Percentiles rank a stretch among this genome's conserved stretches.
phyloP scores from a whole-genome alignment of 2,888 invertebrate genomes.

The Drosophila sordidula region DNA sequence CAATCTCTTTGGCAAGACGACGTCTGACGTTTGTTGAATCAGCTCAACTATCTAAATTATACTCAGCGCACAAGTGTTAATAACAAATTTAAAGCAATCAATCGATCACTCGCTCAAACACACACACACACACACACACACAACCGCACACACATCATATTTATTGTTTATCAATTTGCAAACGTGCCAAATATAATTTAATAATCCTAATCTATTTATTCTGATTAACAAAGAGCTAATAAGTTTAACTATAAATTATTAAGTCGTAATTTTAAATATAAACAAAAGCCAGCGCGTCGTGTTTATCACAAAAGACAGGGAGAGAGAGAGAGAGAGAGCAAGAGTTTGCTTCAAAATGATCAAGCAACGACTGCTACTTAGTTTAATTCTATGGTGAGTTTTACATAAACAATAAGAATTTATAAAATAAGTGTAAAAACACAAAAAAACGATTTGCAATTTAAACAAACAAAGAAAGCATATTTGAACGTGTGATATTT shows the following conservation, averaged over 20 bases:
- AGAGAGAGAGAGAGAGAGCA: slow-evolving; percentile 24
- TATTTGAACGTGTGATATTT: neutral
- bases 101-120: slow-evolving; percentile 7
- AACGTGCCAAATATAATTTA: slow-evolving; percentile 79
- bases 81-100: slow-evolving; percentile 26
- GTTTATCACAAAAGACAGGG: slow-evolving; percentile 18
- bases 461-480: neutral
- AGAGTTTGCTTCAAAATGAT: slow-evolving; percentile 68
- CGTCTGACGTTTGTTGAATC: slow-evolving; percentile 56
- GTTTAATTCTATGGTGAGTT: slow-evolving; percentile 82
- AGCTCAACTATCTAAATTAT: slow-evolving; percentile 32
- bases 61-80: slow-evolving; percentile 54
- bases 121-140: slow-evolving; percentile 11
- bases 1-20: slow-evolving; percentile 83
- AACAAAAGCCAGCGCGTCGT: slow-evolving; percentile 44
- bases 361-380: slow-evolving; percentile 71
- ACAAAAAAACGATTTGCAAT: neutral
- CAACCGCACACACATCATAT: slow-evolving; percentile 33
- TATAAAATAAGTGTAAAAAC: too few species aligned
- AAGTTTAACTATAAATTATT: slow-evolving; percentile 77
- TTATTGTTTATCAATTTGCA: slow-evolving; percentile 72
- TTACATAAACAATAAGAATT: too few species aligned
- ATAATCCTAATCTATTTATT: slow-evolving; percentile 73
- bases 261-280: slow-evolving; percentile 71
- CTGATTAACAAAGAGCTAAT: slow-evolving; percentile 74